phyloP scores from a whole-genome alignment of 2,888 invertebrate genomes.

The Liposcelis brunnea region DNA sequence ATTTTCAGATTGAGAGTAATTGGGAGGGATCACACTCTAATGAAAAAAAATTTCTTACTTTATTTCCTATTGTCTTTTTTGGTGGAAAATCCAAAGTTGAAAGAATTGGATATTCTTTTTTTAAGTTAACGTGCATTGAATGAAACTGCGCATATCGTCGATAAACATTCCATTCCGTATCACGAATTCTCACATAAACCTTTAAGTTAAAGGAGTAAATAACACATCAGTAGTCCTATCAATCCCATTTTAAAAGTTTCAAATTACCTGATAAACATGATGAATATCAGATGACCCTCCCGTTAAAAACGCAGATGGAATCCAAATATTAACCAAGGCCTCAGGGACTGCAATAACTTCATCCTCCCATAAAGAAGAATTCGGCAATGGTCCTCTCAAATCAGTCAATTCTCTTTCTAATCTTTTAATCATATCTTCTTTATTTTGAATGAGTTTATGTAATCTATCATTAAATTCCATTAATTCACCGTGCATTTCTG shows the following conservation, averaged over 20 bases:
- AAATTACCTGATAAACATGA: conserved; percentile 73
- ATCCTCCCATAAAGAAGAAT: conserved; percentile 28
- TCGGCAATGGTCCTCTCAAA: conserved; percentile 42
- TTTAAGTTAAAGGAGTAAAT: conserved; percentile 23
- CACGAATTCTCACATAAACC: conserved; percentile 64
- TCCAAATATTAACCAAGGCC: conserved; percentile 60
- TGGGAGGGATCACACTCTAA: too few relatives aligned
- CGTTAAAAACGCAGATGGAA: conserved; percentile 70
- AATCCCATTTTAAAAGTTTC: conserved; percentile 10
- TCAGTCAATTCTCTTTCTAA: conserved; percentile 45
- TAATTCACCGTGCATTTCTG: conserved; percentile 86
- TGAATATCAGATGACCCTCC: conserved; percentile 55
- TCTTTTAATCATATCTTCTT: conserved; percentile 39
- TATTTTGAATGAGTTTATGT: conserved; percentile 48
- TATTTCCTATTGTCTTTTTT: conserved; percentile 85
- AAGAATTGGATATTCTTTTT: conserved; percentile 63
- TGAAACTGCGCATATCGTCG: conserved; percentile 86
- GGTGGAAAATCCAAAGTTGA: conserved; percentile 81
- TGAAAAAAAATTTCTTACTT: too few relatives aligned
- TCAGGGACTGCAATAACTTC: conserved; percentile 25
- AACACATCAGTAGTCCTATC: neutral
- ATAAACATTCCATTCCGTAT: conserved; percentile 92
- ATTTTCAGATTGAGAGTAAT: too few relatives aligned
- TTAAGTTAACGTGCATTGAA: conserved; percentile 64
- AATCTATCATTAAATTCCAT: conserved; percentile 82